Base-by-base conservation (phyloP, 2,113 vertebrate species). In the Barnardius zonarius region DNA sequence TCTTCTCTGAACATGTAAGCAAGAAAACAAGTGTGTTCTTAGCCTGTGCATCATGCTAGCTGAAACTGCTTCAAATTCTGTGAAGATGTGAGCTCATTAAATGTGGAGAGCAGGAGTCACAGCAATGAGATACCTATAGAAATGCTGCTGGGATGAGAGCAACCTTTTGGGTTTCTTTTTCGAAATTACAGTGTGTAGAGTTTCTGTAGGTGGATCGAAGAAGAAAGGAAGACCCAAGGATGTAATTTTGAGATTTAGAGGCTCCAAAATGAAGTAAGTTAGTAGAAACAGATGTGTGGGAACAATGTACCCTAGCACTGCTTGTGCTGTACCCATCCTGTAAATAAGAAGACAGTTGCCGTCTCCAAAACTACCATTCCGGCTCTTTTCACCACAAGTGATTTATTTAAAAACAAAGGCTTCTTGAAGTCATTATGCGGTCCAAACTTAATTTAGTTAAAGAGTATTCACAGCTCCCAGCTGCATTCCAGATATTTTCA, bases 401-500 rank as follows among this genome's bases (percentile, higher is more conserved):
- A 74, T 89, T 66, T 88, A 82, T 86, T 80, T 90, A 41, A 90
- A 95, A 93, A 83, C 66, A 66, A 66, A 61, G 25, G 61, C 72
- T 77, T 49, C 89, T 86, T 83, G 49, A 87, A 92, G 75, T 77
- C 63, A 48, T 77, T 83, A 31, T 43, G 43, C 5, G 3, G 54
- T 83, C 81, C 78, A 89, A 66, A 79, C 33, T 66, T 90, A 80
- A 83, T 95, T 88, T 94, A 62, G 20, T 82, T 91, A 16, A 6
- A 37, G 80, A 57, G 28, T 59, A 49, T 92, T 93, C 76, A 67
- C 59, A 85, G 51, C 67, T 88, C 63, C 68, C 64, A 81, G 77
- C 67, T 95, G 76, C 46, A 4, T 90, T 94, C 69, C 81, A 73
- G 37, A 55, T 93, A 55, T 72, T 95, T 95, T 90, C 41, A 49